Evolutionary conservation across 1,140 invertebrate genomes (phyloP).

Genomic region (Drusus annulatus): DNA sequence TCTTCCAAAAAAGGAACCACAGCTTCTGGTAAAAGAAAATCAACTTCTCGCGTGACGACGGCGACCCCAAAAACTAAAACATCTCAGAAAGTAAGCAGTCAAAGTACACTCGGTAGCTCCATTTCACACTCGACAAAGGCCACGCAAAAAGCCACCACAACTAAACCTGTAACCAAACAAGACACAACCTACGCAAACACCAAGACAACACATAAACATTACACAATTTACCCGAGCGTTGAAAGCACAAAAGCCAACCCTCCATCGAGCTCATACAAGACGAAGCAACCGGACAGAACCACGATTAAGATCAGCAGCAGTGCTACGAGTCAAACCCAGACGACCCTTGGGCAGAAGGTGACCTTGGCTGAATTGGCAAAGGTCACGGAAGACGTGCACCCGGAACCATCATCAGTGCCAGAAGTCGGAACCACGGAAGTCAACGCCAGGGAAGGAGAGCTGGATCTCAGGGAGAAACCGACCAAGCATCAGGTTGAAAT

Average conservation of each 20-base stretch:
- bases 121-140: conserved; percentile 61
- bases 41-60: conserved; percentile 49
- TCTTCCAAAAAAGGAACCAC: conserved; percentile 61
- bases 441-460: conserved; percentile 68
- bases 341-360: conserved; percentile 53
- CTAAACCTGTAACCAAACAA: conserved; percentile 61
- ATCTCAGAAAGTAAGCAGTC: conserved; percentile 32
- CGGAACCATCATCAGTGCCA: conserved; percentile 62
- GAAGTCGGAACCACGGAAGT: conserved; percentile 63
- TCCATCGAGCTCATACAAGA: conserved; percentile 59
- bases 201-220: conserved; percentile 67
- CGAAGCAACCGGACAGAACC: conserved; percentile 63
- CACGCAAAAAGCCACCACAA: conserved; percentile 62
- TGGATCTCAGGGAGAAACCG: conserved; percentile 68
- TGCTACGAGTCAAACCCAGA: conserved; percentile 63
- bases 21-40: conserved; percentile 36
- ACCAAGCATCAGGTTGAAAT: conserved; percentile 69
- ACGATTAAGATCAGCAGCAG: conserved; percentile 62
- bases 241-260: conserved; percentile 57
- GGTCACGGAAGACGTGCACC: conserved; percentile 61
- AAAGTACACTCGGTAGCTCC: conserved; percentile 44
- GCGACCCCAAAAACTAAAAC: conserved; percentile 62
- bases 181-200: conserved; percentile 30
- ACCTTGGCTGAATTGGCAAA: conserved; percentile 61
- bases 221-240: conserved; percentile 66